Percentiles rank a stretch among this genome's conserved stretches.
These are phyloP conservation scores for Phataginus tricuspis DNA, from an alignment of 2,797 vertebrate species.

Conservation along the genomic window DNA sequence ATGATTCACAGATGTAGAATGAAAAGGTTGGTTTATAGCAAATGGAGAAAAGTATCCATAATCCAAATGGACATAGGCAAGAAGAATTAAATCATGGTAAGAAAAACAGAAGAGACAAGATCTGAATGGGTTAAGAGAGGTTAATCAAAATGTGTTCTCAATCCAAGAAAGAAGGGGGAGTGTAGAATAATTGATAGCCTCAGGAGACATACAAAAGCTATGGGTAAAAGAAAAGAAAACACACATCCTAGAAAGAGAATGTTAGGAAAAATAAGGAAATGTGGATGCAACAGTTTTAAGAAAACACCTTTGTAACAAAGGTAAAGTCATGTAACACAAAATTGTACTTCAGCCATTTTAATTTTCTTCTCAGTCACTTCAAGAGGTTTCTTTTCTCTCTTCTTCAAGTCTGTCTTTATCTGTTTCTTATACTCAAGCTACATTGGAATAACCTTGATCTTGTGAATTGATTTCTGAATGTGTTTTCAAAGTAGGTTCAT, in stretches of 20 bases:
- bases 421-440: conserved; percentile 55
- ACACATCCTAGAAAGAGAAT: neutral
- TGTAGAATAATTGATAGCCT: conserved; percentile 57
- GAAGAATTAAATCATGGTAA: conserved; percentile 74
- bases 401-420: conserved; percentile 66
- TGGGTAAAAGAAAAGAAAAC: neutral
- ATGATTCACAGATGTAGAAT: conserved; percentile 79
- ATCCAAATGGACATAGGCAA: conserved; percentile 72
- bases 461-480: conserved; percentile 74
- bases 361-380: conserved; percentile 73
- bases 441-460: conserved; percentile 77
- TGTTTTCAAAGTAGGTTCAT: conserved; percentile 72
- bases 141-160: conserved; percentile 81
- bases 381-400: conserved; percentile 64
- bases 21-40: conserved; percentile 66
- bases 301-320: neutral
- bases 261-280: conserved; percentile 50
- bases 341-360: conserved; percentile 57
- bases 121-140: conserved; percentile 79
- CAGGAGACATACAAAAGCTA: conserved; percentile 46
- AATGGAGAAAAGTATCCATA: conserved; percentile 47
- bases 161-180: conserved; percentile 15
- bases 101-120: conserved; percentile 77
- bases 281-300: conserved; percentile 6
- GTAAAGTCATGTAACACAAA: conserved; percentile 38